A percentile compares a stretch with the other conserved stretches of the same genome.
phyloP scores from a whole-genome alignment of 2,888 invertebrate species.

The Serripes groenlandicus region DNA sequence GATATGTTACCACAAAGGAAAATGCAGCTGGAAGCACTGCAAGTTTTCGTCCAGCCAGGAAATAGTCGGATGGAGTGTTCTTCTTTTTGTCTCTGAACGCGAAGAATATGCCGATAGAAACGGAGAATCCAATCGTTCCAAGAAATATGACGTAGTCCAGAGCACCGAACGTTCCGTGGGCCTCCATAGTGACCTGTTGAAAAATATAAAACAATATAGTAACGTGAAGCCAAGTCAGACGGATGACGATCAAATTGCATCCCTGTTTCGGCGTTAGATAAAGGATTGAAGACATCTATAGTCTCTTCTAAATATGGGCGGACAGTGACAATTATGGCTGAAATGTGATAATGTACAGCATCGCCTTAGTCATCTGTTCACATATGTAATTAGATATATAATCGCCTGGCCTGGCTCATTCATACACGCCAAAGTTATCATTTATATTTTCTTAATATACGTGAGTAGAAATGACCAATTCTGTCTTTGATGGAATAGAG shows the following conservation, averaged over 20 bases:
- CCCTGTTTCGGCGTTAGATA: no score
- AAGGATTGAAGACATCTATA: no score
- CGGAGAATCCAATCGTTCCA: slow-evolving; percentile 22
- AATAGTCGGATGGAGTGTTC: slow-evolving; percentile 37
- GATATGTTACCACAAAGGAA: slow-evolving; percentile 42
- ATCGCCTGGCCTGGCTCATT: no score
- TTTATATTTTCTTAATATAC: no score
- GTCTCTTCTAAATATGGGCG: no score
- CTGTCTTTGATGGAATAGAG: no score
- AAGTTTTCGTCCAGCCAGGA: slow-evolving; percentile 30
- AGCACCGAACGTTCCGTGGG: slow-evolving; percentile 6
- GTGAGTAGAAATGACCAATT: no score
- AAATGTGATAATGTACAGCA: no score
- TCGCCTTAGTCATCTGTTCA: no score
- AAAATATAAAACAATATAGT: background rate
- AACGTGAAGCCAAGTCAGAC: background rate
- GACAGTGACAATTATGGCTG: no score
- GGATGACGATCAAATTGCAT: background rate
- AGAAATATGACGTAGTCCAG: slow-evolving; percentile 29
- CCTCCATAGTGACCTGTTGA: background rate
- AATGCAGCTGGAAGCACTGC: slow-evolving; percentile 24
- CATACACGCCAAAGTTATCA: no score
- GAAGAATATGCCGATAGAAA: slow-evolving; percentile 33
- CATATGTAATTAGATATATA: no score
- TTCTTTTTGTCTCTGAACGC: slow-evolving; percentile 18